phyloP scores from a whole-genome alignment of 2,888 invertebrate species.

The Anaspis maculata region DNA sequence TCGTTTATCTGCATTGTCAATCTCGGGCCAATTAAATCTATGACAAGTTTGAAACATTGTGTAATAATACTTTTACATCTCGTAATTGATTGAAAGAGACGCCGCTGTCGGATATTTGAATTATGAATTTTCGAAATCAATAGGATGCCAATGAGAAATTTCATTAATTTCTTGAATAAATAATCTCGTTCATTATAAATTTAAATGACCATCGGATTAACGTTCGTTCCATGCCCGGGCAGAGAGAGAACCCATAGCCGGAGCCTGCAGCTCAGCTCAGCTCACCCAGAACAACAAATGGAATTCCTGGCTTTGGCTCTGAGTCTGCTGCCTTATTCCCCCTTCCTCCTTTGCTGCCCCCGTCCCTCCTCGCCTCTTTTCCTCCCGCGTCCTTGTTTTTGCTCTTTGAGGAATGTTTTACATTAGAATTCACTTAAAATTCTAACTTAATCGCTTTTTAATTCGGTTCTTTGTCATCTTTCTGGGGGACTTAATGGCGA shows the following conservation, averaged over 20 bases:
- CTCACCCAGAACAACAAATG: conserved; percentile 27
- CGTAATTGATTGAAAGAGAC: conserved; percentile 29
- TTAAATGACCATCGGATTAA: conserved; percentile 25
- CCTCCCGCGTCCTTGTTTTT: too few relatives aligned
- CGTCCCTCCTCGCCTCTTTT: conserved; percentile 8
- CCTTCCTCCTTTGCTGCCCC: too few relatives aligned
- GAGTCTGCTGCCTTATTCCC: too few relatives aligned
- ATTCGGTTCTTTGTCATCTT: conserved; percentile 32
- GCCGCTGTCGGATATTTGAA: conserved; percentile 19
- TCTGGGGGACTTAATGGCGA: too few relatives aligned
- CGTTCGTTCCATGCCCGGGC: too few relatives aligned
- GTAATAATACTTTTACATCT: conserved; percentile 36
- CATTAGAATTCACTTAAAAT: conserved; percentile 37
- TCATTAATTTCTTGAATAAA: conserved; percentile 19
- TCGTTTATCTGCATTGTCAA: conserved; percentile 32
- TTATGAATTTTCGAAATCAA: conserved; percentile 21
- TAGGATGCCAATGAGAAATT: conserved; percentile 20
- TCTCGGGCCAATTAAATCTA: conserved; percentile 35
- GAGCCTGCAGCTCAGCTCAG: too few relatives aligned
- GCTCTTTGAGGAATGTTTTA: conserved; percentile 29
- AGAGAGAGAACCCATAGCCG: too few relatives aligned
- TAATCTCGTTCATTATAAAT: conserved; percentile 24
- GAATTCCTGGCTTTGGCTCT: conserved; percentile 15
- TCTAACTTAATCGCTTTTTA: conserved; percentile 35
- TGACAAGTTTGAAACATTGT: conserved; percentile 37